These are phyloP conservation scores for Stegastes partitus DNA, from an alignment of 2,113 vertebrate species.

Conservation along the genomic window DNA sequence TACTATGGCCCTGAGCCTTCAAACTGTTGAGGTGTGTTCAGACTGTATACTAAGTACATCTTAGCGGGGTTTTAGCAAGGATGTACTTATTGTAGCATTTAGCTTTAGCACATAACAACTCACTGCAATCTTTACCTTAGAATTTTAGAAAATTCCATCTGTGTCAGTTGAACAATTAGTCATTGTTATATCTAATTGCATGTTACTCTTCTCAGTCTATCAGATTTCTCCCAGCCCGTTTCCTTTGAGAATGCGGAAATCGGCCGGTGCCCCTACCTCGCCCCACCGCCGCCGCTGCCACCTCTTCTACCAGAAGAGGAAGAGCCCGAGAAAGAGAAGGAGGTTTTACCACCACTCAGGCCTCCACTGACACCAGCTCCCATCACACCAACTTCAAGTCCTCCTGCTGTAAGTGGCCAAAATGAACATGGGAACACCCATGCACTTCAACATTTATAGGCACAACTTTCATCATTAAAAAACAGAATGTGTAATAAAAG, in stretches of 20 bases:
- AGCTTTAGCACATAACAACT: too few relatives aligned
- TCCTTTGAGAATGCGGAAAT: slow-evolving; percentile 98
- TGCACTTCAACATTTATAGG: background rate
- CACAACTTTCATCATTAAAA: background rate
- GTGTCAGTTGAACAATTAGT: too few relatives aligned
- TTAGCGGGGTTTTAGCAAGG: too few relatives aligned
- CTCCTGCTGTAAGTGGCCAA: slow-evolving; percentile 82
- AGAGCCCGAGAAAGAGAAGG: slow-evolving; percentile 57
- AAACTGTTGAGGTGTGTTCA: too few relatives aligned
- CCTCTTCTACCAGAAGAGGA: slow-evolving; percentile 67
- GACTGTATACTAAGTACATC: too few relatives aligned
- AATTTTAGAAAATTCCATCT: too few relatives aligned
- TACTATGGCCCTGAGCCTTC: too few relatives aligned
- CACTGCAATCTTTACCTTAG: too few relatives aligned
- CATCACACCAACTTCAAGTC: slow-evolving; percentile 48
- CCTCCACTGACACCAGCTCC: slow-evolving; percentile 20
- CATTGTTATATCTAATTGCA: background rate
- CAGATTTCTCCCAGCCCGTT: slow-evolving; percentile 92
- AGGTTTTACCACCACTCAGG: slow-evolving; percentile 55
- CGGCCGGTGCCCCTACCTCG: slow-evolving; percentile 88
- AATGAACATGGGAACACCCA: background rate
- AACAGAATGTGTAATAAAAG: background rate
- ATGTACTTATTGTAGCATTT: too few relatives aligned
- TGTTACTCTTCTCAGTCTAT: slow-evolving; percentile 83
- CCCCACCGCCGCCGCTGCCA: slow-evolving; percentile 73